Conservation (phyloP, 35 echinoderm and acorn worm genomes). For the Stichopus chloronotus region DNA sequence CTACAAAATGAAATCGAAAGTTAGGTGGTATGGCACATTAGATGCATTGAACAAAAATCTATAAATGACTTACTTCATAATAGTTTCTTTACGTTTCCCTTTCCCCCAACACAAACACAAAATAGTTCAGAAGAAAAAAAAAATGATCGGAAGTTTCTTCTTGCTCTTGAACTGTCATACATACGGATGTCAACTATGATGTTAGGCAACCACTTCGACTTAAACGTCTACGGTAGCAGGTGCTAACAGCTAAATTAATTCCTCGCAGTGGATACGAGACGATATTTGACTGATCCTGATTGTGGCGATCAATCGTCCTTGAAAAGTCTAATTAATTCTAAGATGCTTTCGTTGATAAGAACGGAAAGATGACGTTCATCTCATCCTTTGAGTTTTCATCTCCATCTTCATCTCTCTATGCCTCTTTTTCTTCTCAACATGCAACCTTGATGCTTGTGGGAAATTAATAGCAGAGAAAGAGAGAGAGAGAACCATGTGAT, state of each 20-base stretch:
- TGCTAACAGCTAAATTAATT: slow-evolving; percentile 2
- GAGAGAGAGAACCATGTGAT: not conserved
- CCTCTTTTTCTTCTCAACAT: not conserved
- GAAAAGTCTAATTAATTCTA: slow-evolving; percentile 8
- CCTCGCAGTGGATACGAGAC: not conserved
- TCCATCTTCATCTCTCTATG: not conserved
- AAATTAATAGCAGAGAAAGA: not conserved
- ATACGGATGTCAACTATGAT: not conserved
- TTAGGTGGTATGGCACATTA: too few species aligned
- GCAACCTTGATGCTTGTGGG: not conserved
- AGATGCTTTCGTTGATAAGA: slow-evolving; percentile 12
- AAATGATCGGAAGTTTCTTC: not conserved
- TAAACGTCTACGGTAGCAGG: not conserved
- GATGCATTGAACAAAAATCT: too few species aligned
- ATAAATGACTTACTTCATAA: too few species aligned
- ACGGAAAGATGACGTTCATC: not conserved
- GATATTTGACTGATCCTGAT: not conserved
- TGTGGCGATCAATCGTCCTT: not conserved
- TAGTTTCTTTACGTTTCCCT: too few species aligned
- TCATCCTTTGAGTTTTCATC: not conserved
- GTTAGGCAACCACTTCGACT: not conserved
- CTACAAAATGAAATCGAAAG: too few species aligned
- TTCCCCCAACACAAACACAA: too few species aligned
- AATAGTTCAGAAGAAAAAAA: too few species aligned
- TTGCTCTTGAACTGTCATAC: not conserved